Evolutionary conservation across 2,797 vertebrate genomes (phyloP).

Genomic region (Bradypodion pumilum): DNA sequence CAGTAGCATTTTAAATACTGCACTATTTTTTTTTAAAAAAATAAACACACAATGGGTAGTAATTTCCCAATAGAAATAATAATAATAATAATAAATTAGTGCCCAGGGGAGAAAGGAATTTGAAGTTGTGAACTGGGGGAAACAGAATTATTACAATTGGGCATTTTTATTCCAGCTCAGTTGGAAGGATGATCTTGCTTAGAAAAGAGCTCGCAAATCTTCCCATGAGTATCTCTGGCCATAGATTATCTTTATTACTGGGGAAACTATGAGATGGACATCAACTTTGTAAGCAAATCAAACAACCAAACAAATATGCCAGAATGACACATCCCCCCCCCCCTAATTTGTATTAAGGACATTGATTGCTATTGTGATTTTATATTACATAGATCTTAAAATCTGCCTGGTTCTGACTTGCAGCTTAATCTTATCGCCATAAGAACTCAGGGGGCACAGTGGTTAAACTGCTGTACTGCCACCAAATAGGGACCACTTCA

Average conservation of each 20-base stretch:
- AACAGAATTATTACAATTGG: conserved; percentile 56
- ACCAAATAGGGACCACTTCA: no score
- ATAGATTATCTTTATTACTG: not conserved
- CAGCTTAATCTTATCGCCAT: not conserved
- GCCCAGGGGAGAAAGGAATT: conserved; percentile 42
- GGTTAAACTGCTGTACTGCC: no score
- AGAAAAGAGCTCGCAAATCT: not conserved
- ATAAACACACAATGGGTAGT: conserved; percentile 3
- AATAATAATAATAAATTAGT: conserved; percentile 60
- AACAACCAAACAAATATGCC: not conserved
- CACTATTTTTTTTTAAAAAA: not conserved
- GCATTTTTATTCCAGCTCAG: conserved; percentile 30
- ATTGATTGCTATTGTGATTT: not conserved
- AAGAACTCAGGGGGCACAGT: no score
- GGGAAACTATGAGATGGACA: not conserved
- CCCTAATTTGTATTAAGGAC: not conserved
- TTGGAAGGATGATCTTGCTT: conserved; percentile 34
- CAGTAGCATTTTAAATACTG: conserved; percentile 74
- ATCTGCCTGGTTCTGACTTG: not conserved
- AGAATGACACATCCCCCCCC: not conserved
- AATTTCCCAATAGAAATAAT: conserved; percentile 52
- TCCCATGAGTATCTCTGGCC: conserved; percentile 6
- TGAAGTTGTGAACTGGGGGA: conserved; percentile 30
- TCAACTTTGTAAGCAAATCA: not conserved
- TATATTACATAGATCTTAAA: not conserved